Base-by-base conservation (phyloP, 1,140 invertebrate genomes). In the Drosophila lacteicornis region DNA sequence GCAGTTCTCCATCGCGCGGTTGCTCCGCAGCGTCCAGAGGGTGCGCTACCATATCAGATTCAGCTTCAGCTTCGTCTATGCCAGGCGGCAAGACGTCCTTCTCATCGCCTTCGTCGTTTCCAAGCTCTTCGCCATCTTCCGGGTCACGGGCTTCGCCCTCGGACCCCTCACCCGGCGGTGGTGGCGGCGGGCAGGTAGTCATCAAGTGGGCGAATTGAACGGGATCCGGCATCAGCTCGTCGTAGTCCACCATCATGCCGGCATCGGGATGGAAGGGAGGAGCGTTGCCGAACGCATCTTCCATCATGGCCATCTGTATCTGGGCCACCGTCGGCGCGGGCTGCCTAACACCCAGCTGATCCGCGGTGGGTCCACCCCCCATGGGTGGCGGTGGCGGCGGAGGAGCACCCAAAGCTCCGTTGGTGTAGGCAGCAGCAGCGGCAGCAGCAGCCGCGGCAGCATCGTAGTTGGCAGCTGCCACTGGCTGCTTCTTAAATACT, bases 401-500 rank as follows among this genome's bases (percentile, higher is more conserved):
- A 30, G 86, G 82, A 49, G 56, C 73, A 8, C 83, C 83, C 22
- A 84, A 38, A 0, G 27, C 60, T 8, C 70, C 71, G n/a, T 90
- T 80, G 38, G 51, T 76, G n/a, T 81, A 88, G 12, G 36, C 50
- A 11, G 46, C 30, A 22, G 50, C 22, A 11, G 43, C 22, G 0
- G 62, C 68, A 38, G 36, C 46, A 7, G 46, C 17, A 38, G 36
- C 46, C 5, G 46, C 17, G 5, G 50, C 30, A 13, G 49, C 30
- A 3, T 78, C 75, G 19, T 77, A 77, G n/a, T 15, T 40, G 8
- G 60, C 33, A 7, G 67, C 19, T 15, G 63, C 57, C 13, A 55
- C 11, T 2, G 81, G 78, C 55, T 95, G 94, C 56, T 95, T 96
- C 74, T 96, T 96, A 55, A 96, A 95, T 42, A 96, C 84, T 2